Conservation (phyloP, 2,888 invertebrate species). For the Acanthoscelides obtectus region DNA sequence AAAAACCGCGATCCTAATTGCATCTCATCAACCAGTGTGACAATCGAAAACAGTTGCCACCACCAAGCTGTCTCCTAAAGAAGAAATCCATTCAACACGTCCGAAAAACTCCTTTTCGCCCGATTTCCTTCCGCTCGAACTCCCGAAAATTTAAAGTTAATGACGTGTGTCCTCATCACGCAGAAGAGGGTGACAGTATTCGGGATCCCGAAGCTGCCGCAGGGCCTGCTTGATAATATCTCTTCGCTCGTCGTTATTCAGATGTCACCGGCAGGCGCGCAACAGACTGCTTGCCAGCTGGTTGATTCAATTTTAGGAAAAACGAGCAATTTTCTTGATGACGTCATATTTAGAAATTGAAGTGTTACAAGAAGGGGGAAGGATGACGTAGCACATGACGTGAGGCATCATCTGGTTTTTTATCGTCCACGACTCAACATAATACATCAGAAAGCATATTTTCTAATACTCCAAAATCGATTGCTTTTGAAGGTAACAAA, state of each 20-base stretch:
- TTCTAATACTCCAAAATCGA: too few relatives aligned
- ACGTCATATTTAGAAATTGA: background rate
- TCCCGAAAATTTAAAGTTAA: background rate
- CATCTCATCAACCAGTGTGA: background rate
- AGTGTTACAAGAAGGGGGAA: background rate
- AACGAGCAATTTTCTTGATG: background rate
- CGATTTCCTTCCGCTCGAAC: background rate
- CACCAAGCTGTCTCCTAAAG: background rate
- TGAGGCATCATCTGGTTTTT: too few relatives aligned
- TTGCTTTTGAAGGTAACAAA: too few relatives aligned
- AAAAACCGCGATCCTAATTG: background rate
- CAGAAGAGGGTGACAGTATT: background rate
- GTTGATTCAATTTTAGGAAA: background rate
- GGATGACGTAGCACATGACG: background rate
- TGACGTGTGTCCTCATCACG: background rate
- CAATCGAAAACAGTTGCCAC: background rate
- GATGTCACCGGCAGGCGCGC: constrained; percentile 21
- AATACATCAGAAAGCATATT: too few relatives aligned
- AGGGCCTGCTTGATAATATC: constrained; percentile 27
- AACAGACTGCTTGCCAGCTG: background rate
- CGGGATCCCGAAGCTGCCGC: constrained; percentile 6
- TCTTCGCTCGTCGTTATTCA: constrained; percentile 31
- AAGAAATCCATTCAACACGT: background rate
- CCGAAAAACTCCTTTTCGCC: background rate
- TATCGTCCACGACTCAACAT: too few relatives aligned